These are phyloP conservation scores for Tarsius wallacei DNA, from an alignment of 2,797 vertebrate genomes.

Conservation along the genomic window DNA sequence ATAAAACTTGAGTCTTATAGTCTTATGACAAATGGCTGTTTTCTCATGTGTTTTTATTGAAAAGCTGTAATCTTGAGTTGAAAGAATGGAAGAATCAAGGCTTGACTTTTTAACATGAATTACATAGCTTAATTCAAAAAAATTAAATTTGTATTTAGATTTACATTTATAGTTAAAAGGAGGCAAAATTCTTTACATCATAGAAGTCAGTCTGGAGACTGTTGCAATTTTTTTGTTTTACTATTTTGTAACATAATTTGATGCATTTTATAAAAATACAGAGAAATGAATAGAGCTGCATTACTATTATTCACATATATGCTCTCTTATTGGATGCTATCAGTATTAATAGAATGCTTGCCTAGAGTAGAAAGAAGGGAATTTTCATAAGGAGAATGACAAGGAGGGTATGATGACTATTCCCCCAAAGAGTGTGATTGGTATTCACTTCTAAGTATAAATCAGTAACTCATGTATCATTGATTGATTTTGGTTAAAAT, in stretches of 20 bases:
- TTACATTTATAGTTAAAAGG: not conserved
- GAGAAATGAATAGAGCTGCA: not conserved
- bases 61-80: slow-evolving; percentile 50
- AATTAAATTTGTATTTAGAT: slow-evolving; percentile 26
- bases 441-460: slow-evolving; percentile 3
- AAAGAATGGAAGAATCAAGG: slow-evolving; percentile 26
- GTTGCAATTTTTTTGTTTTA: slow-evolving; percentile 3
- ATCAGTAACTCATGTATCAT: not conserved
- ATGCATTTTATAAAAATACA: slow-evolving; percentile 48
- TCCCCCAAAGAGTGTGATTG: not conserved
- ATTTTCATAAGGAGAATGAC: not conserved
- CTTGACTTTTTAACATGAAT: slow-evolving; percentile 50
- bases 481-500: slow-evolving; percentile 63
- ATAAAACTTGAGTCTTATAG: slow-evolving; percentile 64
- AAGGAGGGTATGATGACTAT: not conserved
- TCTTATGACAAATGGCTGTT: slow-evolving; percentile 9
- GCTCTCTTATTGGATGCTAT: slow-evolving; percentile 37
- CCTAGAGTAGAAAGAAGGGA: slow-evolving; percentile 10
- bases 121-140: slow-evolving; percentile 62
- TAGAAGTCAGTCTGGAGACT: slow-evolving; percentile 31
- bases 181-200: not conserved
- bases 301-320: not conserved
- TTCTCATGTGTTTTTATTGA: slow-evolving; percentile 54
- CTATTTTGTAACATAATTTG: slow-evolving; percentile 55
- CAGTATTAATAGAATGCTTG: slow-evolving; percentile 24